phyloP scores from a whole-genome alignment of 2,113 vertebrate species.

The Dipodomys spectabilis region DNA sequence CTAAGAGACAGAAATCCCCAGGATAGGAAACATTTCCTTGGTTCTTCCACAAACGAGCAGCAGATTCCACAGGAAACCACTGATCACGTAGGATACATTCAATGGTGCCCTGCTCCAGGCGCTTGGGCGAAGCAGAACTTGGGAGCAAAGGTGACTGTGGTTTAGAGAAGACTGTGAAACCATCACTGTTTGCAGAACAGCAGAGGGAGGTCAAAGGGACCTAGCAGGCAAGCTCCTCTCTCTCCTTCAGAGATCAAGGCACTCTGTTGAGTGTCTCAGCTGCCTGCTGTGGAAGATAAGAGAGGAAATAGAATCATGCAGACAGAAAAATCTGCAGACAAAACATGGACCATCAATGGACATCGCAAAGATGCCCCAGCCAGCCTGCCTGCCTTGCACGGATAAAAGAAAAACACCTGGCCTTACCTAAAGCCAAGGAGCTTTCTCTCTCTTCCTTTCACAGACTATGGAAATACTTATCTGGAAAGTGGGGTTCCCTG shows the following conservation, averaged over 20 bases:
- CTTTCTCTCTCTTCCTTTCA: background rate
- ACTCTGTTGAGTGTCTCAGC: background rate
- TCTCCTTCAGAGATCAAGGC: background rate
- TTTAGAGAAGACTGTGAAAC: background rate
- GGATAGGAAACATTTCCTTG: conserved; percentile 39
- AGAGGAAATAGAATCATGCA: background rate
- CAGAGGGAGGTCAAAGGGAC: background rate
- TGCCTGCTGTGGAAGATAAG: background rate
- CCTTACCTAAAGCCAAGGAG: background rate
- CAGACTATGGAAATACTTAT: background rate
- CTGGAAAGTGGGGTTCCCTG: background rate
- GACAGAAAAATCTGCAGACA: background rate
- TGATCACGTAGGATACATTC: conserved; percentile 3
- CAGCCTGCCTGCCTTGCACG: background rate
- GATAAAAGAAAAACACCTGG: background rate
- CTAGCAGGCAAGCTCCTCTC: background rate
- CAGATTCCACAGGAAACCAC: conserved; percentile 48
- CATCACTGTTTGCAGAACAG: background rate
- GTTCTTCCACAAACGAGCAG: conserved; percentile 46
- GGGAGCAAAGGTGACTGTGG: background rate
- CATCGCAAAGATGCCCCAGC: background rate
- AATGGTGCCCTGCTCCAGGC: background rate
- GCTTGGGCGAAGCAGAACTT: background rate
- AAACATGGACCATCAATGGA: background rate
- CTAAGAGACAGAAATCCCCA: conserved; percentile 65